Conservation (phyloP, 2,113 vertebrate species). For the Lasiurus cinereus region DNA sequence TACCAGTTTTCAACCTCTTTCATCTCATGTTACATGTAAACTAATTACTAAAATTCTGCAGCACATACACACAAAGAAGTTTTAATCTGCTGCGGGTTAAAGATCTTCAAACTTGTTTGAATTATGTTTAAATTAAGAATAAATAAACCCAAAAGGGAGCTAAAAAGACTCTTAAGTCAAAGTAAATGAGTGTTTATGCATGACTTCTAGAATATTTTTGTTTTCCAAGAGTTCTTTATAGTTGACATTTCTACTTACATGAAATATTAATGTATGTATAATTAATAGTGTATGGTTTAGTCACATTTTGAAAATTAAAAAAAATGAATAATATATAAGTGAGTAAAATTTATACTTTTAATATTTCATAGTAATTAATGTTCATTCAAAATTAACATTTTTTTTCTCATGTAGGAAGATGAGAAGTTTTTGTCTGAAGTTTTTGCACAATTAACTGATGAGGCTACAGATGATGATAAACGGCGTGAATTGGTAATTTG, state of each 20-base stretch:
- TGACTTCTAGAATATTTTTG: neutral
- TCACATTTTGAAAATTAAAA: conserved; percentile 48
- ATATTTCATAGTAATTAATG: conserved; percentile 59
- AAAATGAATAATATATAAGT: neutral
- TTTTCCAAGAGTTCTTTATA: conserved; percentile 1
- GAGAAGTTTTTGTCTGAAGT: conserved; percentile 99
- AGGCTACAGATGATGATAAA: conserved; percentile 97
- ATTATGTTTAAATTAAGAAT: conserved; percentile 27
- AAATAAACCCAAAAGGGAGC: neutral
- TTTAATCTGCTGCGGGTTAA: neutral
- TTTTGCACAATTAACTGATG: conserved; percentile 99
- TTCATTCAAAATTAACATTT: conserved; percentile 8
- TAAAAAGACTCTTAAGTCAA: neutral
- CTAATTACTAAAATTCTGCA: neutral
- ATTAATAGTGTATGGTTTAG: neutral
- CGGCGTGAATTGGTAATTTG: conserved; percentile 95
- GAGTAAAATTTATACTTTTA: conserved; percentile 20
- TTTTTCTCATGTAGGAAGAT: conserved; percentile 92
- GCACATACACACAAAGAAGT: neutral
- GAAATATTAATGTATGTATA: neutral
- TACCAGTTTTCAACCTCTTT: neutral
- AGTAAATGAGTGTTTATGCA: neutral
- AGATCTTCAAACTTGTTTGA: conserved; percentile 36
- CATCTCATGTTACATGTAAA: neutral
- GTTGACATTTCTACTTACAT: conserved; percentile 20